Conservation (phyloP, 2,888 invertebrate genomes). For the Sarcophaga caerulescens region DNA sequence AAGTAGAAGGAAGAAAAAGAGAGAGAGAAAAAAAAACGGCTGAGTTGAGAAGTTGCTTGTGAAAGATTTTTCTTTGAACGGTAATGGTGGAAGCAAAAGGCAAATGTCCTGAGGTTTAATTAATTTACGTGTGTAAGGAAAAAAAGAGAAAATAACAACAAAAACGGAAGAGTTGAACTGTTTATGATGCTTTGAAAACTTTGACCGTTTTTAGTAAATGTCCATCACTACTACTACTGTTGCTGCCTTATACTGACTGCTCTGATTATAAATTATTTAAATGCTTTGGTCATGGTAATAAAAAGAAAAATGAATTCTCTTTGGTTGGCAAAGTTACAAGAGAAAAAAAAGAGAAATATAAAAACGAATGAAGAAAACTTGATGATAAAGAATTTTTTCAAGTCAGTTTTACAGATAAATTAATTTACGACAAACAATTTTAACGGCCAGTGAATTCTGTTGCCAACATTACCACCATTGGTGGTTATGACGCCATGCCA, state of each 20-base stretch:
- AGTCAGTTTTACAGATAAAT: constrained; percentile 69
- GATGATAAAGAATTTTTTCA: constrained; percentile 58
- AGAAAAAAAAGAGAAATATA: neutral
- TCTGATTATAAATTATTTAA: constrained; percentile 52
- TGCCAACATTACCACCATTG: constrained; percentile 66
- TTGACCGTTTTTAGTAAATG: constrained; percentile 41
- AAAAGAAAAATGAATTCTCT: constrained; percentile 22
- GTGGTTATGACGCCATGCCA: constrained; percentile 65
- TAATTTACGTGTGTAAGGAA: constrained; percentile 46
- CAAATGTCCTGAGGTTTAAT: constrained; percentile 39
- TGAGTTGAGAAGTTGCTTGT: neutral
- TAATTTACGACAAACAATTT: constrained; percentile 76
- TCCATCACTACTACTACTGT: constrained; percentile 31
- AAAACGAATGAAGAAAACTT: constrained; percentile 5
- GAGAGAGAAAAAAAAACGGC: constrained; percentile 3
- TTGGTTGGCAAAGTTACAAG: constrained; percentile 34
- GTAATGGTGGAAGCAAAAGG: neutral
- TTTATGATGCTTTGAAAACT: constrained; percentile 35
- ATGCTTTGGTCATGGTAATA: constrained; percentile 29
- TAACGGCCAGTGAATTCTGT: constrained; percentile 73
- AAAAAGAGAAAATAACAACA: constrained; percentile 5
- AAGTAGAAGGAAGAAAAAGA: constrained; percentile 26
- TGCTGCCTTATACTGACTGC: constrained; percentile 5
- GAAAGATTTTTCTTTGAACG: neutral
- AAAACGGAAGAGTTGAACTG: constrained; percentile 43